Conservation (phyloP, 1,140 invertebrate genomes). For the Drosophila novamexicana region DNA sequence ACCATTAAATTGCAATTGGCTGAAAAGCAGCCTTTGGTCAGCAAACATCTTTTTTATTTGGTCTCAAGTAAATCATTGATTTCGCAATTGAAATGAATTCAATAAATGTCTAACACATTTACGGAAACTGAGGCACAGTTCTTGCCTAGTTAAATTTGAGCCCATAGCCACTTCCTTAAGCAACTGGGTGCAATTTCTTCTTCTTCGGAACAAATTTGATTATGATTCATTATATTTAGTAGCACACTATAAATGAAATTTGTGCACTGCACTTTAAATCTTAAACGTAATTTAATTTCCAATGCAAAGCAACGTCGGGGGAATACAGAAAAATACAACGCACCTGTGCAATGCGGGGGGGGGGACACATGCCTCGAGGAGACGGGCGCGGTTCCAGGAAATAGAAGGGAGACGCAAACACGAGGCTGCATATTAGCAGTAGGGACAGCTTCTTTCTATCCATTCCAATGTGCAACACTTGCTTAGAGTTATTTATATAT, state of each 20-base stretch:
- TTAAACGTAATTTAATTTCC: conserved; percentile 70
- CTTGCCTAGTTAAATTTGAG: background rate
- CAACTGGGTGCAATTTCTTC: conserved; percentile 9
- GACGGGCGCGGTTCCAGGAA: conserved; percentile 6
- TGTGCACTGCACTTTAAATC: conserved; percentile 63
- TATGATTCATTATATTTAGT: conserved; percentile 59
- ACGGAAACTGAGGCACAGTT: too few relatives aligned
- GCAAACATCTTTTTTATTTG: too few relatives aligned
- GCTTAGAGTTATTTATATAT: conserved; percentile 46
- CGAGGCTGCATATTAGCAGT: conserved; percentile 41
- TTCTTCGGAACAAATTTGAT: conserved; percentile 40
- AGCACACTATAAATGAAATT: conserved; percentile 32
- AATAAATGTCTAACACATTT: too few relatives aligned
- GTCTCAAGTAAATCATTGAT: too few relatives aligned
- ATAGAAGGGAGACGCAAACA: conserved; percentile 1
- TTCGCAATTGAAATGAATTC: too few relatives aligned
- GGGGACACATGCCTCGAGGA: conserved; percentile 15
- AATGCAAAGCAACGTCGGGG: conserved; percentile 44
- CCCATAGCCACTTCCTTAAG: conserved; percentile 1
- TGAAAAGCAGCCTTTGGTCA: background rate
- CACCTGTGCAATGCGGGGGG: conserved; percentile 45
- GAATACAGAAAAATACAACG: conserved; percentile 31
- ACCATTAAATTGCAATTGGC: background rate
- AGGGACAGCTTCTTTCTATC: conserved; percentile 25
- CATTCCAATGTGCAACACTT: conserved; percentile 43